Evolutionary conservation across 2,797 vertebrate species (phyloP).

Genomic region (Staurois parvus): DNA sequence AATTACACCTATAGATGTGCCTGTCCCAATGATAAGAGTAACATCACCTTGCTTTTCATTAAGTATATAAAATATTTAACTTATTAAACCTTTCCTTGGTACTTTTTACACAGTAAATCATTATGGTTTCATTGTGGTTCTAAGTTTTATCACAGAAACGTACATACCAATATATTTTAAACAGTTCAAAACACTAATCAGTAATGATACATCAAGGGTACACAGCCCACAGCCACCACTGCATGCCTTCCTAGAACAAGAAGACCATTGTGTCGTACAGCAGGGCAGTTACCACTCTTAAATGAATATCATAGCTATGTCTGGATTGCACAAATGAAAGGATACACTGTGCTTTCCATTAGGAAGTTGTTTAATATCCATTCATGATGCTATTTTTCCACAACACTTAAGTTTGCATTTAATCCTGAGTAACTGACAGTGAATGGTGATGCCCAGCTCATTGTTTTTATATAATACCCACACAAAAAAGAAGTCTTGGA

Average conservation of each 20-base stretch:
- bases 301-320: slow-evolving; percentile 29
- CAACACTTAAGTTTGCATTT: neutral
- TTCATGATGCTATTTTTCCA: neutral
- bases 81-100: neutral
- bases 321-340: slow-evolving; percentile 26
- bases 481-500: neutral
- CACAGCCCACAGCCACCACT: neutral
- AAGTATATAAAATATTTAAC: no score
- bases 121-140: neutral
- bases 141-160: neutral
- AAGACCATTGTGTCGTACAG: slow-evolving; percentile 13
- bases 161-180: neutral
- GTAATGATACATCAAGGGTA: slow-evolving; percentile 14
- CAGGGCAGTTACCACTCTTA: slow-evolving; percentile 16
- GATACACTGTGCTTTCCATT: slow-evolving; percentile 25
- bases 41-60: neutral
- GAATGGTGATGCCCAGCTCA: neutral
- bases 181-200: slow-evolving; percentile 7
- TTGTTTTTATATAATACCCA: neutral
- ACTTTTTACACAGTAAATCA: neutral
- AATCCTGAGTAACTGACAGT: neutral
- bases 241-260: slow-evolving; percentile 18
- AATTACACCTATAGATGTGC: no score
- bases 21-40: neutral
- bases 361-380: slow-evolving; percentile 16